Evolutionary conservation across 23 tunicate genomes (phyloP).

Genomic region (Halocynthia aurantium): DNA sequence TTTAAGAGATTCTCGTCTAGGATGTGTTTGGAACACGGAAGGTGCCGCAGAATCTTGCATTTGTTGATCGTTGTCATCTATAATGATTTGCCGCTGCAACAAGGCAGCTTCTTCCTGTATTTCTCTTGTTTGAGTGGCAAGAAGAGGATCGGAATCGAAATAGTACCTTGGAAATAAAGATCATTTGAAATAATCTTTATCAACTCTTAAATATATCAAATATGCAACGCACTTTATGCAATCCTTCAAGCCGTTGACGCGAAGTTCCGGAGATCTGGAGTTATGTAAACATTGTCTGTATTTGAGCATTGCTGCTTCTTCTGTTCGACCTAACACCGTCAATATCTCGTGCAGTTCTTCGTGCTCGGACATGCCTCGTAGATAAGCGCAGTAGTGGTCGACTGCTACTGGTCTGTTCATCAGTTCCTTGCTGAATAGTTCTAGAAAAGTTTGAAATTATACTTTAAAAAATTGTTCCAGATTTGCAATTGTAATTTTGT

Average conservation of each 20-base stretch:
- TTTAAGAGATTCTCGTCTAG: conserved; percentile 46
- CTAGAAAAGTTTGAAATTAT: conserved; percentile 2
- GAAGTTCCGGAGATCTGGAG: conserved; percentile 62
- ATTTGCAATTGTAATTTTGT: no score
- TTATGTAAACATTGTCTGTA: conserved; percentile 63
- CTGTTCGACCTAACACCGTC: conserved; percentile 77
- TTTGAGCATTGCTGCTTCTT: conserved; percentile 92
- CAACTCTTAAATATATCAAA: neutral
- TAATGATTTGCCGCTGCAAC: conserved; percentile 56
- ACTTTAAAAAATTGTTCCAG: neutral
- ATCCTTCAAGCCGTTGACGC: conserved; percentile 51
- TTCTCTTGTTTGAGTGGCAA: conserved; percentile 46
- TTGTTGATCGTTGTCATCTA: conserved; percentile 58
- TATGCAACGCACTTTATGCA: conserved; percentile 57
- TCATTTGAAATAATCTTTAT: neutral
- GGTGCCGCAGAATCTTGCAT: conserved; percentile 41
- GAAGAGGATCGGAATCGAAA: conserved; percentile 63
- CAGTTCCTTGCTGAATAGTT: conserved; percentile 84
- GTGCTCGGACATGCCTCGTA: conserved; percentile 60
- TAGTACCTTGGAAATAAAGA: conserved; percentile 34
- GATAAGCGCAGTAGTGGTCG: conserved; percentile 87
- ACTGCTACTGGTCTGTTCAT: conserved; percentile 86
- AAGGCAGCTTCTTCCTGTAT: conserved; percentile 62
- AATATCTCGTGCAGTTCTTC: conserved; percentile 90
- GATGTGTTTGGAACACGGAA: conserved; percentile 71